Evolutionary conservation across 1,140 invertebrate species (phyloP).

Genomic region (Sarcophaga peregrina): DNA sequence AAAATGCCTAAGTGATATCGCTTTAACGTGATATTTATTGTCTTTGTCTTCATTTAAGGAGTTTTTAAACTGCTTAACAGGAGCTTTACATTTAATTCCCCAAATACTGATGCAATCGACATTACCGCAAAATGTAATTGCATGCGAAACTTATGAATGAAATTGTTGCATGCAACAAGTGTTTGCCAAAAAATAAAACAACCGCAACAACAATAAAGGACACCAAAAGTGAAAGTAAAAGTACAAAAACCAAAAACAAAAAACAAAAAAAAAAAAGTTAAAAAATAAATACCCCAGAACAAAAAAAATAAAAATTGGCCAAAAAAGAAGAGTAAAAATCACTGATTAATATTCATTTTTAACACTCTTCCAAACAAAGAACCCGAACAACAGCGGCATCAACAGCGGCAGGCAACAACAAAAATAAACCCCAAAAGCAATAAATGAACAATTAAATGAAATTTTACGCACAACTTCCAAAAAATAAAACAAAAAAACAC

Average conservation of each 20-base stretch:
- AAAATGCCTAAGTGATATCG: too few species aligned
- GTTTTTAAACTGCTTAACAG: too few species aligned
- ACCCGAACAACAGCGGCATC: not conserved
- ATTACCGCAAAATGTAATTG: too few species aligned
- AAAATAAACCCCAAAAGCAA: constrained; percentile 20
- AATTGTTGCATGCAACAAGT: constrained; percentile 7
- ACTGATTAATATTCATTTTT: constrained; percentile 40
- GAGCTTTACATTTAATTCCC: too few species aligned
- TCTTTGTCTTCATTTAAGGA: too few species aligned
- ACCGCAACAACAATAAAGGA: not conserved
- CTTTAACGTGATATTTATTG: too few species aligned
- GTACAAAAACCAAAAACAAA: not conserved
- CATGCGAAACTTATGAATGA: not conserved
- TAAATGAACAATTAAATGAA: constrained; percentile 42
- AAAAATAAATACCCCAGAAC: not conserved
- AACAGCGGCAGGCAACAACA: too few species aligned
- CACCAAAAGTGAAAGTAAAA: constrained; percentile 8
- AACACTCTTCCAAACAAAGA: constrained; percentile 17
- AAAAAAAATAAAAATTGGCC: not conserved
- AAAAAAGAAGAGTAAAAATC: not conserved
- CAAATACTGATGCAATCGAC: too few species aligned
- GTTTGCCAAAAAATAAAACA: constrained; percentile 15
- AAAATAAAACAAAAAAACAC: not conserved
- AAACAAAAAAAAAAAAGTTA: constrained; percentile 5
- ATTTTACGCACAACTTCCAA: constrained; percentile 29